Conservation (phyloP, 64 coral and sea anemone genomes). For the Porites lutea region DNA sequence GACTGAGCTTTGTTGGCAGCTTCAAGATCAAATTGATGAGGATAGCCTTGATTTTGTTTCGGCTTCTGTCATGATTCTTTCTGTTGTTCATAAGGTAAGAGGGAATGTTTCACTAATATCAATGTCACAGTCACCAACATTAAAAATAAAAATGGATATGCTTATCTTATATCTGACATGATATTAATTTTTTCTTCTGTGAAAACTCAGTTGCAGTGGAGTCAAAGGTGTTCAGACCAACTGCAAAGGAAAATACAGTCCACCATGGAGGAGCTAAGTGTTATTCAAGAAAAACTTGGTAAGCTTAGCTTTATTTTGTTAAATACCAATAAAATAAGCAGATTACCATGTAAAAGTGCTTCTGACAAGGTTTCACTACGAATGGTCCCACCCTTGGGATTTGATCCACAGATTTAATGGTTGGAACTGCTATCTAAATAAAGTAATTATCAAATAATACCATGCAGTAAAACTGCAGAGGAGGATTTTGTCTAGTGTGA, state of each 20-base stretch:
- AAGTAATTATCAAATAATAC: too few relatives aligned
- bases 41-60: conserved; percentile 13
- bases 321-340: background rate
- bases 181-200: background rate
- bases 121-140: background rate
- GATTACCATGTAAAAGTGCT: too few relatives aligned
- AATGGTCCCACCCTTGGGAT: too few relatives aligned
- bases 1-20: conserved; percentile 21
- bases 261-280: conserved; percentile 66
- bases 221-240: conserved; percentile 50
- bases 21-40: conserved; percentile 26
- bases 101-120: background rate
- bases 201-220: conserved; percentile 48
- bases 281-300: conserved; percentile 79
- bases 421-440: too few relatives aligned
- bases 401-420: too few relatives aligned
- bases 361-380: too few relatives aligned
- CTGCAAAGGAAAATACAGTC: conserved; percentile 68
- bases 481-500: too few relatives aligned
- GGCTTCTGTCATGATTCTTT: conserved; percentile 17
- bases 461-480: too few relatives aligned
- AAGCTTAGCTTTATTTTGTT: conserved; percentile 14
- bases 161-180: too few relatives aligned
- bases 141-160: background rate
- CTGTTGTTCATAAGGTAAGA: conserved; percentile 19